Evolutionary conservation across 2,113 vertebrate species (phyloP).

Genomic region (Brachyistius frenatus): DNA sequence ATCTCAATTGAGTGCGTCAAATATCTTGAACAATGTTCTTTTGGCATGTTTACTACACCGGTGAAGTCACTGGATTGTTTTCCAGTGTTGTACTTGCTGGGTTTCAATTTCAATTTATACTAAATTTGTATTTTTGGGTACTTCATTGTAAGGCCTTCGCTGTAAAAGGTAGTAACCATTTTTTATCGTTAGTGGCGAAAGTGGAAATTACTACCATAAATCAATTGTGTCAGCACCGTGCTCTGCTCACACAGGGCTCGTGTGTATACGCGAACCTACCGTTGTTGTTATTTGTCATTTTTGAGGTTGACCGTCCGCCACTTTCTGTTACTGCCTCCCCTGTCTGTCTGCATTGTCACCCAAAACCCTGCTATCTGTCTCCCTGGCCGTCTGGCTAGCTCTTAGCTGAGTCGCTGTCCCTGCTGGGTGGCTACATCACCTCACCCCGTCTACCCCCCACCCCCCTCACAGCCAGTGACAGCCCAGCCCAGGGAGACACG

Average conservation of each 20-base stretch:
- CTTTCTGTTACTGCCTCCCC: constrained; percentile 34
- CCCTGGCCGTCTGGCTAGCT: constrained; percentile 41
- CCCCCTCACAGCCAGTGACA: constrained; percentile 73
- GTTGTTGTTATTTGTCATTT: constrained; percentile 42
- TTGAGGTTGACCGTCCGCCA: constrained; percentile 20
- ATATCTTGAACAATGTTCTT: neutral
- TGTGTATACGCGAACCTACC: constrained; percentile 6
- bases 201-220: constrained; percentile 17
- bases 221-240: neutral
- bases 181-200: constrained; percentile 12
- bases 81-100: neutral
- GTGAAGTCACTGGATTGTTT: neutral
- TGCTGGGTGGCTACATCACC: constrained; percentile 75
- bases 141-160: neutral
- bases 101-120: neutral
- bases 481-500: constrained; percentile 75
- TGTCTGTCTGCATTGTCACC: constrained; percentile 54
- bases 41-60: neutral
- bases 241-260: constrained; percentile 5
- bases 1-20: neutral
- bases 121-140: neutral
- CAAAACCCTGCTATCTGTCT: constrained; percentile 48
- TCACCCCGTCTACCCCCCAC: constrained; percentile 47
- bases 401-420: constrained; percentile 67
- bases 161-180: neutral